Evolutionary conservation across 1,140 invertebrate species (phyloP).

Genomic region (Drosophila fuyamai): DNA sequence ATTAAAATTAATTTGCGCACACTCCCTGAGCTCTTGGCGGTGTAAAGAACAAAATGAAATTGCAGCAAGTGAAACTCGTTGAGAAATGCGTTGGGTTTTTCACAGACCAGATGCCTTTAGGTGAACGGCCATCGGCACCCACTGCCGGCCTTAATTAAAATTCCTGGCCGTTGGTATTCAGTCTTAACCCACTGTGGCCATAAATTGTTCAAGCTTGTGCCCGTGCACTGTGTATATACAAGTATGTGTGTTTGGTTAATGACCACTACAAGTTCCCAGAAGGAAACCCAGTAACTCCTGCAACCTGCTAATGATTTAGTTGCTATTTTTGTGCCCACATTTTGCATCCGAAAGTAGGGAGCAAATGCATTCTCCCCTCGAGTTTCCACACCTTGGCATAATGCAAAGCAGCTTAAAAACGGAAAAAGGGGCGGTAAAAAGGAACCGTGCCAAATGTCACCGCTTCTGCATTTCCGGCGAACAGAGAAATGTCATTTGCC

Average conservation of each 20-base stretch:
- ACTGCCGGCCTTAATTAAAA: slow-evolving; percentile 50
- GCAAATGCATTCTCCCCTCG: neutral
- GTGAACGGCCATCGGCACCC: neutral
- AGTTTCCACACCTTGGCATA: slow-evolving; percentile 14
- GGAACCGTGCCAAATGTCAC: slow-evolving; percentile 20
- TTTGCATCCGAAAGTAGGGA: slow-evolving; percentile 33
- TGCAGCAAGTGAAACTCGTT: neutral
- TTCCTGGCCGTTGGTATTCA: slow-evolving; percentile 40
- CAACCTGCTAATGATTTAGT: slow-evolving; percentile 78
- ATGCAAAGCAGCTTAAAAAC: slow-evolving; percentile 35
- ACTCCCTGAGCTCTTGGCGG: neutral
- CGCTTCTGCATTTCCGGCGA: slow-evolving; percentile 51
- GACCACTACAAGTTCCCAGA: slow-evolving; percentile 58
- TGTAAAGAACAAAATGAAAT: slow-evolving; percentile 18
- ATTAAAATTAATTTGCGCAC: slow-evolving; percentile 47
- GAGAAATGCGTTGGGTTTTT: slow-evolving; percentile 4
- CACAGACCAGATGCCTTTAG: slow-evolving; percentile 5
- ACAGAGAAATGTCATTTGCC: slow-evolving; percentile 54
- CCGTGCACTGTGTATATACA: neutral
- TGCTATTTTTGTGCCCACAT: slow-evolving; percentile 66
- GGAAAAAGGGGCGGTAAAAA: neutral
- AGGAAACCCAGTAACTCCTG: slow-evolving; percentile 17
- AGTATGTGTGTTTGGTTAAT: slow-evolving; percentile 40
- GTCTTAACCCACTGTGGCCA: slow-evolving; percentile 34
- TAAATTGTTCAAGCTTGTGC: slow-evolving; percentile 43